These are phyloP conservation scores for Hippolais icterina DNA, from an alignment of 2,113 vertebrate genomes.

Conservation along the genomic window DNA sequence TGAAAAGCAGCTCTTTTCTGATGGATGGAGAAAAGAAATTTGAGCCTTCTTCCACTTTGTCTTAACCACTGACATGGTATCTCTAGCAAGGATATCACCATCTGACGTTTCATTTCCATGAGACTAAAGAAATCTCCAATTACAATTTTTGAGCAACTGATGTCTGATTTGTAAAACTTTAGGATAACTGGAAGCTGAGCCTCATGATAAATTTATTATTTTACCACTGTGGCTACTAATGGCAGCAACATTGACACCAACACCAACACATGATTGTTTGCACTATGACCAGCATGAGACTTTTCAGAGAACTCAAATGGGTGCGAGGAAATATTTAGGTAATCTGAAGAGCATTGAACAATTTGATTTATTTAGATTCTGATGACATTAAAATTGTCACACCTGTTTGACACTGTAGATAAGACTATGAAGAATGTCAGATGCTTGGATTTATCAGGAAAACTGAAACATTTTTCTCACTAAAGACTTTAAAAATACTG, in stretches of 20 bases:
- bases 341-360: background rate
- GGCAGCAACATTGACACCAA: background rate
- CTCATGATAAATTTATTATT: background rate
- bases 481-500: background rate
- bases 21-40: background rate
- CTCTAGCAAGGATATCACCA: background rate
- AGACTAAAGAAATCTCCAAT: background rate
- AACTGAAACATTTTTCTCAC: background rate
- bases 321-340: accelerated
- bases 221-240: background rate
- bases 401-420: background rate
- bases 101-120: background rate
- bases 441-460: background rate
- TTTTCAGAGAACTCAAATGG: background rate
- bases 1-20: background rate
- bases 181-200: background rate
- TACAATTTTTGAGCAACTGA: background rate
- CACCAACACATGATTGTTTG: background rate
- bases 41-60: background rate
- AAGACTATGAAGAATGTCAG: background rate
- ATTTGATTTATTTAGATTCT: background rate
- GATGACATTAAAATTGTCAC: background rate
- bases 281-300: background rate
- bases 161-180: background rate
- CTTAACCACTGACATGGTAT: background rate